A percentile compares a stretch with the other conserved stretches of the same genome.
Evolutionary conservation across 2,888 invertebrate genomes (phyloP).

Genomic region (Diarsia brunnea): DNA sequence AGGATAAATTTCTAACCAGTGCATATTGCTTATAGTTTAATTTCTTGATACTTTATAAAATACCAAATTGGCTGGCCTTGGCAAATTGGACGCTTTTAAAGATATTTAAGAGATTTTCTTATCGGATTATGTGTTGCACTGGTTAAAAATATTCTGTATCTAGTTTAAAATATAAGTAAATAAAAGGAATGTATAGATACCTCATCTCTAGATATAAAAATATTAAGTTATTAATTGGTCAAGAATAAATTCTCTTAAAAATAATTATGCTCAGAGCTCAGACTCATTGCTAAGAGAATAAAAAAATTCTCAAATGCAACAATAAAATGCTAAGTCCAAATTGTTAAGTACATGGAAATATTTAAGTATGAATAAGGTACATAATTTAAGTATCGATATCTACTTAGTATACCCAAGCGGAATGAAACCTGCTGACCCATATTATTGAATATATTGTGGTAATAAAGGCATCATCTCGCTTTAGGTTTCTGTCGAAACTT

Average conservation of each 20-base stretch:
- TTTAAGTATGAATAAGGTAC: conserved; percentile 30
- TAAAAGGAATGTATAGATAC: conserved; percentile 60
- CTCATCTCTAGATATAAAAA: conserved; percentile 44
- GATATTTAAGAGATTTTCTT: too few species aligned
- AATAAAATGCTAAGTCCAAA: conserved; percentile 47
- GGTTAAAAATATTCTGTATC: conserved; percentile 29
- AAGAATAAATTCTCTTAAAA: conserved; percentile 32
- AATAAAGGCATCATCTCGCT: conserved; percentile 77
- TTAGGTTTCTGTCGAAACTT: conserved; percentile 85
- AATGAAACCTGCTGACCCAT: conserved; percentile 62
- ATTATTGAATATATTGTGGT: conserved; percentile 42
- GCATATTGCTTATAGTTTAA: background rate
- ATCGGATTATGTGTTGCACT: conserved; percentile 13
- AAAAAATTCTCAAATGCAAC: conserved; percentile 33
- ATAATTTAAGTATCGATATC: conserved; percentile 53
- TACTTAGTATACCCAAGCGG: conserved; percentile 59
- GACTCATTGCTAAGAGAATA: conserved; percentile 32
- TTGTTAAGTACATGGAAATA: conserved; percentile 59
- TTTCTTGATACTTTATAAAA: background rate
- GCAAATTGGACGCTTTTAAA: too few species aligned
- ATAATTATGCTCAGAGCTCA: conserved; percentile 53
- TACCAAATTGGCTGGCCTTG: background rate
- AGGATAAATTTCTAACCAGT: conserved; percentile 30
- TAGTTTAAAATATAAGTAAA: conserved; percentile 18
- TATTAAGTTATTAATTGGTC: conserved; percentile 23